Percentiles rank a stretch among this genome's conserved stretches.
phyloP scores from a whole-genome alignment of 2,797 vertebrate species.

The Columba guinea region DNA sequence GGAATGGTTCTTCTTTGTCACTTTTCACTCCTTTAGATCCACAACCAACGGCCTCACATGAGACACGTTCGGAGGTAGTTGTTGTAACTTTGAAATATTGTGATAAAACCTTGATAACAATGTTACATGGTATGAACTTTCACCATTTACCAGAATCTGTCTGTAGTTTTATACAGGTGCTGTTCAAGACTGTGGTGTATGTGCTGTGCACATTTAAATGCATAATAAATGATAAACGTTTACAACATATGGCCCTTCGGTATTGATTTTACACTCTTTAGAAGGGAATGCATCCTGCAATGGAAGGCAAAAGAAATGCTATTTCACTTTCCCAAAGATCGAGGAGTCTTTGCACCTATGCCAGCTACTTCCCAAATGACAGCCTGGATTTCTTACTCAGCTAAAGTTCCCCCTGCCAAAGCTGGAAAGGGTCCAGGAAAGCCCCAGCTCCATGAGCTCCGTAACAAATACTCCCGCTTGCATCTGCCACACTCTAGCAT shows the following conservation, averaged over 20 bases:
- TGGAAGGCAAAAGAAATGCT: not conserved
- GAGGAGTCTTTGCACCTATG: not conserved
- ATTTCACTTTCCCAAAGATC: not conserved
- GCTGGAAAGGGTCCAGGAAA: constrained; percentile 32
- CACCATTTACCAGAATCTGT: constrained; percentile 73
- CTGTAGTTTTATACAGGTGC: constrained; percentile 95
- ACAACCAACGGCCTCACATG: not conserved
- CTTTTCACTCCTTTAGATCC: not conserved
- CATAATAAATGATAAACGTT: constrained; percentile 71
- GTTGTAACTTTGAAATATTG: constrained; percentile 10
- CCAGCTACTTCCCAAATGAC: constrained; percentile 52
- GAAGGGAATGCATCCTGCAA: not conserved
- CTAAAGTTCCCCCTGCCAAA: constrained; percentile 38
- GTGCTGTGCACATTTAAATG: constrained; percentile 92
- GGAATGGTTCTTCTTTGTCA: not conserved
- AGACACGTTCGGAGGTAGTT: not conserved
- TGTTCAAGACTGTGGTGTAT: constrained; percentile 81
- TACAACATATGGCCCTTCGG: not conserved
- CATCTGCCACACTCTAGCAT: constrained; percentile 18
- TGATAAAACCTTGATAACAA: constrained; percentile 17
- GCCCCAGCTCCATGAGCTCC: not conserved
- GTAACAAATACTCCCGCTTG: not conserved
- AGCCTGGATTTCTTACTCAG: constrained; percentile 67
- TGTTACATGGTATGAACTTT: constrained; percentile 53
- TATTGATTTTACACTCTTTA: not conserved